Conservation (phyloP, 2,888 invertebrate genomes). For the Catonia carolina region DNA sequence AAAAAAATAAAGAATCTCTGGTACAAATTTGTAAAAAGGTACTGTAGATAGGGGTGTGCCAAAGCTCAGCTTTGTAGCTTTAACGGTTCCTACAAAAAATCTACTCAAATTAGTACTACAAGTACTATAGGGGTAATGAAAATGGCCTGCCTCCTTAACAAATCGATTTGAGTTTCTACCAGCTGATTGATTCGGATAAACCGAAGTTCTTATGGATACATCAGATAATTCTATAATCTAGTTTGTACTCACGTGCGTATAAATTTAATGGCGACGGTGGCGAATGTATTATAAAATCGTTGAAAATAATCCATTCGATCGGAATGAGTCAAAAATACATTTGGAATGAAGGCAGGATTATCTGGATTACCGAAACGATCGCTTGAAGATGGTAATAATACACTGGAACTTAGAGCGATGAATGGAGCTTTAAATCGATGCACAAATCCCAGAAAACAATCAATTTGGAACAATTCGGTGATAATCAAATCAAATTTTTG, state of each 20-base stretch:
- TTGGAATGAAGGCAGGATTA: conserved; percentile 34
- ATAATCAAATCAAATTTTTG: conserved; percentile 36
- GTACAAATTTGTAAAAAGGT: too few relatives aligned
- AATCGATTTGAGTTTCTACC: too few relatives aligned
- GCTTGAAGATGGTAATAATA: conserved; percentile 28
- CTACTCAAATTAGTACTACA: too few relatives aligned
- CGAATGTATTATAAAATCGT: conserved; percentile 33
- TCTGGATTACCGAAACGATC: conserved; percentile 31
- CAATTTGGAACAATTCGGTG: conserved; percentile 36
- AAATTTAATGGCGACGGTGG: not conserved
- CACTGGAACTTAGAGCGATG: conserved; percentile 30
- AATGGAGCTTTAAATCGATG: conserved; percentile 31
- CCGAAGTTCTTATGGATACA: too few relatives aligned
- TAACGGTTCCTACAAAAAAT: too few relatives aligned
- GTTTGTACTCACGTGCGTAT: conserved; percentile 10
- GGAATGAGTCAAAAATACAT: conserved; percentile 30
- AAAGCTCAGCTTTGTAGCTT: too few relatives aligned
- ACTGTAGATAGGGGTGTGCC: too few relatives aligned
- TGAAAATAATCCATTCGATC: conserved; percentile 36
- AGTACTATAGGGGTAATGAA: too few relatives aligned
- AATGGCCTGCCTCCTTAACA: too few relatives aligned
- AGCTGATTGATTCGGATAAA: too few relatives aligned
- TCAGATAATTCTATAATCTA: too few relatives aligned
- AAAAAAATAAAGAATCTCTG: too few relatives aligned
- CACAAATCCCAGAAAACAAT: conserved; percentile 35